Evolutionary conservation across 2,797 vertebrate species (phyloP), one percentile per base, ranked within the genome.

Genomic region (Lophius americanus): DNA sequence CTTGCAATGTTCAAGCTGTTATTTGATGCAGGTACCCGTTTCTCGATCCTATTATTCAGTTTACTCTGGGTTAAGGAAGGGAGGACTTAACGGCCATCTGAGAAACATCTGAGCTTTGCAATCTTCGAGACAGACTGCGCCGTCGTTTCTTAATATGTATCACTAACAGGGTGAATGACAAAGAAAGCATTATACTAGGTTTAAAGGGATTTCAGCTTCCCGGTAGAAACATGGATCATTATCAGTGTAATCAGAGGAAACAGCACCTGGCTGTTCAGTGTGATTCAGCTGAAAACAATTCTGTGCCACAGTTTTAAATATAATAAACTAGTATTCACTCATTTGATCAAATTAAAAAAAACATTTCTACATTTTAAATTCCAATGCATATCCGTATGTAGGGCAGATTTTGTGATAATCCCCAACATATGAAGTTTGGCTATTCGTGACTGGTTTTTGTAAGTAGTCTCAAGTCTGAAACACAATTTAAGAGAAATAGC

Each of bases 1-100:
- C 55, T 47, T 23, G 55, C 50, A 51, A 70, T 86, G 86, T 90
- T 88, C 69, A 82, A 67, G 65, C 55, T 60, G 83, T 79, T 80
- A 85, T 72, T 83, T 52, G 82, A 88, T 71, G 82, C 85, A 75
- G 60, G 53, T 64, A 67, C 54, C 66, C 1, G 23, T 44, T 69
- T 60, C 60, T 61, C 60, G 14, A 62, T 42, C 73, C 68, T 33
- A 8, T 39, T 67, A 9, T 36, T 47, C 61, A 58, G 62, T 64
- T 55, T 60, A 55, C 56, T 69, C 54, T 35, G 4, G 46, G 51
- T 52, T 46, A 47, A 49, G 0, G 14, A 13, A 41, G 36, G 58
- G 51, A 54, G 32, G 47, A 37, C 42, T 64, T 51, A 60, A 59
- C 4, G 23, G 23, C 66, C 67, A 64, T 60, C 62, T 23, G 63